Conservation (phyloP, 1,140 invertebrate species). For the Drosophila littoralis region DNA sequence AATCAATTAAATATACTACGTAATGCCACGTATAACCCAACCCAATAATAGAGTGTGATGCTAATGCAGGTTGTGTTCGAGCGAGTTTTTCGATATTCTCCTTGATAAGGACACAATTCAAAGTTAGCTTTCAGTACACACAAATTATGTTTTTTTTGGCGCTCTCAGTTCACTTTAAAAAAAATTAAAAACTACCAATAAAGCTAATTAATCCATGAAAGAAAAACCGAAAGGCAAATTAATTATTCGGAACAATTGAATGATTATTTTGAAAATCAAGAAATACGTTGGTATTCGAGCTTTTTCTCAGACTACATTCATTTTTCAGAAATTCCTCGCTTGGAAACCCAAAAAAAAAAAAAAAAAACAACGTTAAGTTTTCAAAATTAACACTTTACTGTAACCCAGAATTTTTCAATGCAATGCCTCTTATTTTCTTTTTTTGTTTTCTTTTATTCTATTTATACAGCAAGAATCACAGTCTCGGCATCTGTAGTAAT, state of each 20-base stretch:
- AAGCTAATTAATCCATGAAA: constrained; percentile 66
- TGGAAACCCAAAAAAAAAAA: neutral
- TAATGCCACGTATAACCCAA: constrained; percentile 22
- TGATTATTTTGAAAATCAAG: neutral
- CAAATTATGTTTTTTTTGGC: constrained; percentile 26
- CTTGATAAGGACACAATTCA: neutral
- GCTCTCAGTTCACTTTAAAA: constrained; percentile 28
- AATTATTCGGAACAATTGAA: constrained; percentile 7
- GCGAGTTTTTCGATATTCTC: neutral
- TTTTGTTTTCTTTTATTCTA: constrained; percentile 50
- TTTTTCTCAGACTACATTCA: neutral
- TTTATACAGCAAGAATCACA: constrained; percentile 66
- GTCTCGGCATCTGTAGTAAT: constrained; percentile 57
- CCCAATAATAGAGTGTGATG: constrained; percentile 13
- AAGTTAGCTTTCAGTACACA: constrained; percentile 25
- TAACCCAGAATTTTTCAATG: constrained; percentile 19
- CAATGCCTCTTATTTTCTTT: constrained; percentile 30
- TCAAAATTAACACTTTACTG: constrained; percentile 24
- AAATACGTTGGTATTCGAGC: neutral
- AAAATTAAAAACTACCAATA: constrained; percentile 55
- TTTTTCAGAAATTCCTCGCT: neutral
- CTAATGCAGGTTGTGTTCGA: constrained; percentile 26
- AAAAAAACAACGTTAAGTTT: neutral
- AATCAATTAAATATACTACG: constrained; percentile 65
- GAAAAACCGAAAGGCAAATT: constrained; percentile 23